Percentiles rank a stretch among this genome's conserved stretches.
Evolutionary conservation across 2,113 vertebrate species (phyloP).

Genomic region (Pluvialis apricaria): DNA sequence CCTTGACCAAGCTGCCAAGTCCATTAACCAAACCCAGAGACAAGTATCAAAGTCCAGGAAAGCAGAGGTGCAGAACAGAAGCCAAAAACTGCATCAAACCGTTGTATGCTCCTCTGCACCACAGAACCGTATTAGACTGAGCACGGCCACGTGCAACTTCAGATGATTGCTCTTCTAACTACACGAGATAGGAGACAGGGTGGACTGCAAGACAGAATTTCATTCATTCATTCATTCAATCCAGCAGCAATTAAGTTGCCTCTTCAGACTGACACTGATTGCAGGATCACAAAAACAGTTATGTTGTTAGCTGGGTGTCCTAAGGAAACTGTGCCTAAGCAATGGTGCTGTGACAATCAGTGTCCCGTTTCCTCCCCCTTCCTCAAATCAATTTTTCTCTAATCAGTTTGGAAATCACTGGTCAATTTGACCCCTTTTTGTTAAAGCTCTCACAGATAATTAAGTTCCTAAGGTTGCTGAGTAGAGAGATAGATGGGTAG

Average conservation of each 20-base stretch:
- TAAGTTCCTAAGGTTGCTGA: background rate
- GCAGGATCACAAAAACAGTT: background rate
- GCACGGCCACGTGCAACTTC: background rate
- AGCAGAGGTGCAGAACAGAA: background rate
- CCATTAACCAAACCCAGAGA: background rate
- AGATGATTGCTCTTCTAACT: background rate
- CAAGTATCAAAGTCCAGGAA: background rate
- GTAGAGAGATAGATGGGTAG: background rate
- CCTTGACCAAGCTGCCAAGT: background rate
- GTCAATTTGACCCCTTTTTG: background rate
- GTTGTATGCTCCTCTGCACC: background rate
- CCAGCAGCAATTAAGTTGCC: background rate
- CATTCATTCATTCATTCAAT: background rate
- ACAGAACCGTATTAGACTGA: fast-evolving
- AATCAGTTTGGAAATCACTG: background rate
- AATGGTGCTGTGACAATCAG: background rate
- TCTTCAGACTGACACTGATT: background rate
- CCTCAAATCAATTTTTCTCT: background rate
- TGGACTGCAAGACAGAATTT: background rate
- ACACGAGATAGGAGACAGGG: background rate
- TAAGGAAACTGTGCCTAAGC: background rate
- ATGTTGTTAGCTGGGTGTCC: background rate
- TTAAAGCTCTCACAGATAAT: background rate
- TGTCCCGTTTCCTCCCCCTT: background rate
- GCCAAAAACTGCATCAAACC: background rate